Base-by-base conservation (phyloP, 2,113 vertebrate genomes). In the Paradoxurus hermaphroditus region DNA sequence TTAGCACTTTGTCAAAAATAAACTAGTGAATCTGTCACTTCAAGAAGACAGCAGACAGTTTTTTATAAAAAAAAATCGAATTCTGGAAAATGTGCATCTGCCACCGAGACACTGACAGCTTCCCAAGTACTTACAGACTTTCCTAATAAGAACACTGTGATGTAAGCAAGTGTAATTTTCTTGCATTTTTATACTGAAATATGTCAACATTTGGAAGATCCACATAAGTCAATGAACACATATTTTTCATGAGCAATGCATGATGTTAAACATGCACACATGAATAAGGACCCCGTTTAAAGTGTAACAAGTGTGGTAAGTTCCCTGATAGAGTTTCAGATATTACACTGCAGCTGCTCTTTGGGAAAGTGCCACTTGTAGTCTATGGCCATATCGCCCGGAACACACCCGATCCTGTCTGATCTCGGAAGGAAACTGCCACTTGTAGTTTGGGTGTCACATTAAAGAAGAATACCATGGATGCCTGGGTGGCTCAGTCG, bases 1-100 rank as follows among this genome's bases (percentile, higher is more conserved):
- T 81, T 72, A 53, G n/a, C 10, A 85, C 12, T 75, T 73, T 79
- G 46, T 84, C 31, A 90, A 79, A 88, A 88, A 27, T 41, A n/a
- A 77, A 63, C 44, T 79, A 70, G 8, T 75, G 29, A 39, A 92
- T 62, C 72, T 84, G 25, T 78, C 29, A 91, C 56, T 82, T 73
- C 12, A 31, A 95, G 39, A 72, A 93, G 97, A 81, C 23, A 92
- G 46, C 27, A 36, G 21, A 77, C 31, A 90, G n/a, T 41, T 96
- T 46, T 75, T 65, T 81, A 41, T 4, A 23, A 23, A 59, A 59
- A 59, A 59, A 59, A 59, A 81, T 90, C 34, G 77, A 81, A 81
- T 90, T 94, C 34, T 67, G 11, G 67, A 44, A 82, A 79, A 84
- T 49, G 31, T 27, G 0, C 81, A 36, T 75, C 23, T 63, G 12